Evolutionary conservation across 2,113 vertebrate genomes (phyloP).

Genomic region (Salminus brasiliensis): DNA sequence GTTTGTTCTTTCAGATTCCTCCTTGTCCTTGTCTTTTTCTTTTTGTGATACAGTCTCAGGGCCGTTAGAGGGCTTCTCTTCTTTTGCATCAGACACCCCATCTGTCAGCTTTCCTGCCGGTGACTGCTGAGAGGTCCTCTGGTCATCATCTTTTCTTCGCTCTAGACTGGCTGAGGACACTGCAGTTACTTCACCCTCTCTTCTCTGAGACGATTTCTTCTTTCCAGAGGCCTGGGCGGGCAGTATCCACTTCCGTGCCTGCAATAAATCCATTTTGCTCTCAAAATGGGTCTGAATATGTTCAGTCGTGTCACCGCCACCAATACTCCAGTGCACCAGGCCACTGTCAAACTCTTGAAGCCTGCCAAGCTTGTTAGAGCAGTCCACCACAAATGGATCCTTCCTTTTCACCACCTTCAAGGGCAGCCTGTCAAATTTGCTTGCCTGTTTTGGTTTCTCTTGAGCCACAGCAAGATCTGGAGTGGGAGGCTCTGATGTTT

Average conservation of each 20-base stretch:
- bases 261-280: slow-evolving; percentile 82
- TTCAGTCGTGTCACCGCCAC: slow-evolving; percentile 95
- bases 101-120: slow-evolving; percentile 52
- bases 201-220: slow-evolving; percentile 71
- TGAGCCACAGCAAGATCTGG: slow-evolving; percentile 55
- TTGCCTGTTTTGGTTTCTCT: slow-evolving; percentile 85
- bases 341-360: slow-evolving; percentile 96
- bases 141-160: slow-evolving; percentile 60
- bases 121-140: slow-evolving; percentile 52
- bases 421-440: slow-evolving; percentile 97
- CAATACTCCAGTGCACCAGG: slow-evolving; percentile 94
- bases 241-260: slow-evolving; percentile 74
- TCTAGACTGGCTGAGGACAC: slow-evolving; percentile 38
- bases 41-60: slow-evolving; percentile 41
- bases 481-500: slow-evolving; percentile 39
- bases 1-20: slow-evolving; percentile 51
- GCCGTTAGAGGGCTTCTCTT: slow-evolving; percentile 40
- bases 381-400: slow-evolving; percentile 88
- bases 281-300: slow-evolving; percentile 99
- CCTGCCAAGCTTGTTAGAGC: slow-evolving; percentile 85
- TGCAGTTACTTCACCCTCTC: slow-evolving; percentile 54
- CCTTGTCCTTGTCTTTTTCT: slow-evolving; percentile 46
- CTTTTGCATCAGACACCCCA: slow-evolving; percentile 47
- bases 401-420: slow-evolving; percentile 92
- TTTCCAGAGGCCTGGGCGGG: slow-evolving; percentile 70